These are phyloP conservation scores for Hermetia illucens DNA, from an alignment of 1,140 invertebrate species.

Conservation along the genomic window DNA sequence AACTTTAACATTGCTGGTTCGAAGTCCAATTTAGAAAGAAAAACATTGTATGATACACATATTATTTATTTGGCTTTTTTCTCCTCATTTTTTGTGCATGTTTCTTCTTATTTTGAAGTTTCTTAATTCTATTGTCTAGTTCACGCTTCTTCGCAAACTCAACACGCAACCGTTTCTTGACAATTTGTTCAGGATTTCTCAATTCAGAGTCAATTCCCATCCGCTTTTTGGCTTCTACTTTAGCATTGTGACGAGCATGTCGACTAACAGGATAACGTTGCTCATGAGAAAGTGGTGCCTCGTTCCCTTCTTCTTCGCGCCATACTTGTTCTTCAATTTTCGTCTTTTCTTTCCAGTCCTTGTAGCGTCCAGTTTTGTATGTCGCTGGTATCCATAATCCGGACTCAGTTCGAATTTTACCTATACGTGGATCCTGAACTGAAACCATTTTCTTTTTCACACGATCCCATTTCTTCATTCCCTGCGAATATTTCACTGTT, in stretches of 20 bases:
- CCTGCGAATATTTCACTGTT: slow-evolving; percentile 38
- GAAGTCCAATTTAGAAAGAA: too few relatives aligned
- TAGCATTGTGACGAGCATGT: slow-evolving; percentile 46
- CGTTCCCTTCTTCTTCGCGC: slow-evolving; percentile 42
- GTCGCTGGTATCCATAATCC: slow-evolving; percentile 86
- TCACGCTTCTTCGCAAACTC: slow-evolving; percentile 23
- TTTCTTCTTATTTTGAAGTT: slow-evolving; percentile 16
- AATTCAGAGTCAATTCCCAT: slow-evolving; percentile 36
- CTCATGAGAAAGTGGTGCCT: slow-evolving; percentile 28
- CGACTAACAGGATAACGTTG: slow-evolving; percentile 35
- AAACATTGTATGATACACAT: too few relatives aligned
- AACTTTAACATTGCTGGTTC: too few relatives aligned
- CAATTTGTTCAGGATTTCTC: slow-evolving; percentile 51
- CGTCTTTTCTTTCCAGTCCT: slow-evolving; percentile 72
- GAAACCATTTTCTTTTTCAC: slow-evolving; percentile 88
- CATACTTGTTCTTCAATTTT: slow-evolving; percentile 48
- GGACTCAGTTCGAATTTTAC: slow-evolving; percentile 88
- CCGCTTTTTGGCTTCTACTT: slow-evolving; percentile 35
- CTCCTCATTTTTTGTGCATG: slow-evolving; percentile 18
- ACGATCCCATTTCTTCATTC: slow-evolving; percentile 68
- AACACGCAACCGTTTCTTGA: slow-evolving; percentile 41
- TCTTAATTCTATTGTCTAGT: slow-evolving; percentile 17
- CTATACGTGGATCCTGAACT: slow-evolving; percentile 45
- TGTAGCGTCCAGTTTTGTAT: slow-evolving; percentile 83
- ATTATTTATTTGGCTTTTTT: background rate